Evolutionary conservation across 2,113 vertebrate species (phyloP).

Genomic region (Otolemur garnettii): DNA sequence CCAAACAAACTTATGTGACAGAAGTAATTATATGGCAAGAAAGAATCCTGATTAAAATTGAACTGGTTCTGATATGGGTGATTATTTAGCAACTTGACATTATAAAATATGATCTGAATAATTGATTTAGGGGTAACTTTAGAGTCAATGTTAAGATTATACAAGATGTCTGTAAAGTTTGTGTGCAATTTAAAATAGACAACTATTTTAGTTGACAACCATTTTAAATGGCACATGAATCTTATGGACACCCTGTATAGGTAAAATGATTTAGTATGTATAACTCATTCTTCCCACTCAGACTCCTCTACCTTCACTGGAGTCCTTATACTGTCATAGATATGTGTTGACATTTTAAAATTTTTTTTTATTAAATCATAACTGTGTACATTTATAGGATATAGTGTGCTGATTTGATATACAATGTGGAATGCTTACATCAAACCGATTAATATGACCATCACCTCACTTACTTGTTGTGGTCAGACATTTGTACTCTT

Average conservation of each 20-base stretch:
- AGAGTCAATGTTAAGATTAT: neutral
- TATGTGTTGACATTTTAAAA: conserved; percentile 28
- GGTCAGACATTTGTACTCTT: too few relatives aligned
- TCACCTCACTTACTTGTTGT: too few relatives aligned
- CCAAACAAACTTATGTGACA: neutral
- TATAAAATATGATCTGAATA: neutral
- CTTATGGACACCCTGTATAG: too few relatives aligned
- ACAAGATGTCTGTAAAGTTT: too few relatives aligned
- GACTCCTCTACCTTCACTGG: neutral
- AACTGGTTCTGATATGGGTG: neutral
- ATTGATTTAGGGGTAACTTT: neutral
- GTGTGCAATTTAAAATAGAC: too few relatives aligned
- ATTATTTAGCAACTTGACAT: neutral
- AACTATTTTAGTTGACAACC: too few relatives aligned
- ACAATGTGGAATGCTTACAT: too few relatives aligned
- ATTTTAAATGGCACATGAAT: too few relatives aligned
- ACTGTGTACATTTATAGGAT: too few relatives aligned
- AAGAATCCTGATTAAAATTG: neutral
- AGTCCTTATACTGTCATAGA: neutral
- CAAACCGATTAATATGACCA: too few relatives aligned
- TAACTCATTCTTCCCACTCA: neutral
- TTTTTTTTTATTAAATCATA: neutral
- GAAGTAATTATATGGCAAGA: neutral
- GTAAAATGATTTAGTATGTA: neutral
- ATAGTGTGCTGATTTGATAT: too few relatives aligned